phyloP scores from a whole-genome alignment of 2,113 vertebrate genomes.

The Sciurus niger region DNA sequence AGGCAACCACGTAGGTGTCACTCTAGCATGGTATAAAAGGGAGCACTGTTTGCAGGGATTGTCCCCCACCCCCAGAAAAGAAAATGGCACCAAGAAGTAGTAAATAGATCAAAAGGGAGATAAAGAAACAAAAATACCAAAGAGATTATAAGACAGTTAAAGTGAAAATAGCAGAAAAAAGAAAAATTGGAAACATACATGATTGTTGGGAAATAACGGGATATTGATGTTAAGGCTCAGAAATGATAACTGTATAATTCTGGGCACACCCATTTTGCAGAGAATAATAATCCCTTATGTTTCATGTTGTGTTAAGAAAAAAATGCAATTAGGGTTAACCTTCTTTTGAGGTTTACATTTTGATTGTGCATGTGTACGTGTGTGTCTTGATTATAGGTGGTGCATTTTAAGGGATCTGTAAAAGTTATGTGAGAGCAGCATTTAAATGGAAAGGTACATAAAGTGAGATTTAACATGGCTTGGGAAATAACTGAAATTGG shows the following conservation, averaged over 20 bases:
- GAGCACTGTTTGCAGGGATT: conserved; percentile 11
- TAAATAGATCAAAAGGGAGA: conserved; percentile 61
- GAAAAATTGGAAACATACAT: not conserved
- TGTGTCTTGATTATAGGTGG: not conserved
- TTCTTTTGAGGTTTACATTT: not conserved
- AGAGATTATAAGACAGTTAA: conserved; percentile 44
- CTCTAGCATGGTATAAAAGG: not conserved
- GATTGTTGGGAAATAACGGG: conserved; percentile 49
- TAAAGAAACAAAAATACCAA: conserved; percentile 18
- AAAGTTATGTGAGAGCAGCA: not conserved
- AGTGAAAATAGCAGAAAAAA: conserved; percentile 6
- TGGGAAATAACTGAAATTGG: not conserved
- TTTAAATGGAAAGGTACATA: not conserved
- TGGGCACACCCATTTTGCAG: not conserved
- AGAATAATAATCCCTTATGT: not conserved
- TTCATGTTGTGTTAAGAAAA: not conserved
- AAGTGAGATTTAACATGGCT: not conserved
- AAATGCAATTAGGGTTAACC: not conserved
- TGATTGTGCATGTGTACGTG: not conserved
- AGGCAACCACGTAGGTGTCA: not conserved
- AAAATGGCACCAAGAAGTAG: conserved; percentile 23
- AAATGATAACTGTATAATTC: conserved; percentile 19
- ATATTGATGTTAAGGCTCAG: conserved; percentile 54
- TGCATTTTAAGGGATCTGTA: not conserved
- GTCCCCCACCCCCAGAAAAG: not conserved